Evolutionary conservation across 37 sponge, comb jelly and placozoan species (phyloP).

Genomic region (Eunapius fragilis): DNA sequence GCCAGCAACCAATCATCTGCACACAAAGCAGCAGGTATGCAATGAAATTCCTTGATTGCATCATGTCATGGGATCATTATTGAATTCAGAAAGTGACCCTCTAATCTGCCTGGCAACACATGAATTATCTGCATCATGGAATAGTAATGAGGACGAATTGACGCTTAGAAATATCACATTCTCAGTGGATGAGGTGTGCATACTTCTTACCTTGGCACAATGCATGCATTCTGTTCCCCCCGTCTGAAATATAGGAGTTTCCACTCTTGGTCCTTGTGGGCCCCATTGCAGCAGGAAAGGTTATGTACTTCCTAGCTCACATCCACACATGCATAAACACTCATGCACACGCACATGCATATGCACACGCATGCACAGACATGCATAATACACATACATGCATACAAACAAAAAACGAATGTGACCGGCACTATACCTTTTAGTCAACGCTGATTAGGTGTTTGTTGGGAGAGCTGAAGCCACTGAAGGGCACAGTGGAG

Average conservation of each 20-base stretch:
- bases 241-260: background rate
- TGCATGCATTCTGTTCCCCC: background rate
- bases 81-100: background rate
- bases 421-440: no score
- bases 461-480: constrained; percentile 52
- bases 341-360: background rate
- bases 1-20: no score
- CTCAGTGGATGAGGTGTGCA: constrained; percentile 39
- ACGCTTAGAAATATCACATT: constrained; percentile 14
- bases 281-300: constrained; percentile 56
- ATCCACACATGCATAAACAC: background rate
- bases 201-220: background rate
- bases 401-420: background rate
- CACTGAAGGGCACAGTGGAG: constrained; percentile 14
- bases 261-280: constrained; percentile 36
- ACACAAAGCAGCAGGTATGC: background rate
- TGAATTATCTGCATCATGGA: constrained; percentile 39
- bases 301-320: background rate
- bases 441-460: constrained; percentile 52
- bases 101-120: constrained; percentile 4
- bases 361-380: background rate
- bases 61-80: background rate
- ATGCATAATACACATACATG: background rate
- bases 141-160: constrained; percentile 9
- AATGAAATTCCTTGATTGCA: background rate